Conservation (phyloP, 2,888 invertebrate species). For the Cecidostiba fungosa region DNA sequence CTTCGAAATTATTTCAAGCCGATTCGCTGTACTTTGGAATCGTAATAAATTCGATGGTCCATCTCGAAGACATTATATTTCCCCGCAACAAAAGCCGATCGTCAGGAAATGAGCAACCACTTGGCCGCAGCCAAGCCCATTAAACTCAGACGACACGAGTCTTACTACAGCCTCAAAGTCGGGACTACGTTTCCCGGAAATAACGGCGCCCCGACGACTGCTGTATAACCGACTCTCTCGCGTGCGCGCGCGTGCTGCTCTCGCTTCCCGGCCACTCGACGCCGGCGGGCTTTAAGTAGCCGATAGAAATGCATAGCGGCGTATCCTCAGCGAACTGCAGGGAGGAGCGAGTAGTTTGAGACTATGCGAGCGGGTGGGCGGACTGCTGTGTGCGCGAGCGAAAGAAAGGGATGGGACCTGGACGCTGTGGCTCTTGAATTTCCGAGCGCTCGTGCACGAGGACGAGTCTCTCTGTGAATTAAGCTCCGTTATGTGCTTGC, state of each 20-base stretch:
- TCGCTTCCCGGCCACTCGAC: conserved; percentile 56
- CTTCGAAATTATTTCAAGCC: too few species aligned
- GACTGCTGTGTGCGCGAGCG: background rate
- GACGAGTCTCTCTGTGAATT: conserved; percentile 15
- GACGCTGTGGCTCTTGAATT: conserved; percentile 49
- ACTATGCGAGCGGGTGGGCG: background rate
- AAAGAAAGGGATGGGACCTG: conserved; percentile 10
- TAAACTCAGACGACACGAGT: background rate
- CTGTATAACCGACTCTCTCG: conserved; percentile 40
- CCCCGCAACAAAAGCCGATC: background rate
- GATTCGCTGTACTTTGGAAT: background rate
- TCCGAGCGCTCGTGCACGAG: conserved; percentile 5
- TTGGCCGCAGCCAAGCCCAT: background rate
- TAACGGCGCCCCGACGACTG: conserved; percentile 62
- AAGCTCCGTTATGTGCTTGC: background rate
- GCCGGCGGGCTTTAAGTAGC: conserved; percentile 72
- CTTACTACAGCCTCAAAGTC: background rate
- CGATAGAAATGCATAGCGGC: conserved; percentile 77
- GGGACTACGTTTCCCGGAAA: conserved; percentile 67
- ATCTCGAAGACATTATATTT: background rate
- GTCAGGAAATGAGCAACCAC: background rate
- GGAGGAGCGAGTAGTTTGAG: background rate
- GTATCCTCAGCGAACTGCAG: conserved; percentile 48
- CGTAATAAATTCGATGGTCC: background rate
- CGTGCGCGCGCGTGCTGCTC: conserved; percentile 36